Evolutionary conservation across 2,888 invertebrate species (phyloP).

Genomic region (Petrophora chlorosata): DNA sequence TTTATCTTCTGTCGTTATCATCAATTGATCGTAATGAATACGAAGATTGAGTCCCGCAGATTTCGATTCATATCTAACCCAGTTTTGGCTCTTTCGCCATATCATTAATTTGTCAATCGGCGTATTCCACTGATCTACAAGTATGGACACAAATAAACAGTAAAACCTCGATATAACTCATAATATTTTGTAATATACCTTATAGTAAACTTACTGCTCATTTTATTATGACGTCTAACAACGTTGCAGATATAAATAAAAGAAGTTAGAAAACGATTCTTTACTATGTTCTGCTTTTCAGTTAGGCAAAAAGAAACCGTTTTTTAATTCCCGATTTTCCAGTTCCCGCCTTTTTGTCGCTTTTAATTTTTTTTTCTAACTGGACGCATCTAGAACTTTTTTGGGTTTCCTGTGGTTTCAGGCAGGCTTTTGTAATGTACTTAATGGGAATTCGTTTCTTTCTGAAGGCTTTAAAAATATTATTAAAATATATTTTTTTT

Average conservation of each 20-base stretch:
- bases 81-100: slow-evolving; percentile 57
- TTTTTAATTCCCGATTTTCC: too few species aligned
- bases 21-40: slow-evolving; percentile 60
- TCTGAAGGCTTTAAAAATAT: too few species aligned
- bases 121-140: slow-evolving; percentile 43
- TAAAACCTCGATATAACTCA: too few species aligned
- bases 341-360: background rate
- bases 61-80: slow-evolving; percentile 55
- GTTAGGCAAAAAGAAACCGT: too few species aligned
- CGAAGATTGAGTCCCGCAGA: slow-evolving; percentile 43
- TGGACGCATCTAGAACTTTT: background rate
- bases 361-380: background rate
- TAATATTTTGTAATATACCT: background rate
- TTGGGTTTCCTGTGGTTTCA: too few species aligned
- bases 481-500: too few species aligned
- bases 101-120: slow-evolving; percentile 63
- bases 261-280: too few species aligned
- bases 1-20: slow-evolving; percentile 55
- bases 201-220: background rate
- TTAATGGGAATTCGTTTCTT: too few species aligned
- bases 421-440: too few species aligned
- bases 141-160: too few species aligned
- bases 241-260: too few species aligned
- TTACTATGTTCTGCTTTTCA: background rate
- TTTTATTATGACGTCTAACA: background rate